Evolutionary conservation across 1,140 invertebrate species (phyloP), one percentile per base, ranked within the genome.

Genomic region (Drosophila hydei): DNA sequence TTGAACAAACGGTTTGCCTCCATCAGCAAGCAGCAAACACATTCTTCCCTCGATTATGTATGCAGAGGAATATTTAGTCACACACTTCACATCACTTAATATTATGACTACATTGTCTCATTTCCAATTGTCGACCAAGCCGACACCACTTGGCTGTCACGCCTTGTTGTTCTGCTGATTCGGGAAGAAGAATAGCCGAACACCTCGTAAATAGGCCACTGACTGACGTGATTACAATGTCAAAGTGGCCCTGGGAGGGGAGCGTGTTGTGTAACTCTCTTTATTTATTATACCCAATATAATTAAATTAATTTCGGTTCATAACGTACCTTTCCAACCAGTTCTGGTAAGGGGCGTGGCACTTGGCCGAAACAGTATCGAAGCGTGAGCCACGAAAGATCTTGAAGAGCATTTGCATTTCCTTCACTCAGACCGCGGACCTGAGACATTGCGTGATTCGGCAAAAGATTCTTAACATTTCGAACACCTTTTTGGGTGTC

Each of bases 401-500:
- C 73, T 85, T 38, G 11, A 6, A 51, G 62, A 72, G 65, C 65
- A 75, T 80, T 81, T 80, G 73, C 73, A 80, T 81, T 80, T 62
- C 52, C 75, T 61, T 64, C 48, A 61, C 52, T 67, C 36, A 19
- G 21, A 60, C 16, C 61, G 50, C 30, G 33, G 52, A 42, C 21
- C 60, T 38, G 40, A 58, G 38, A 60, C 70, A 85, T 87, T 87
- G 81, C 80, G 80, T 87, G 80, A 68, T 87, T 74, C 58, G 69
- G 58, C 77, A 80, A 75, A 72, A 78, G 77, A 85, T 87, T 87
- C 70, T 77, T 87, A 70, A 54, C 81, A 75, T 85, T 76, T 74
- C 81, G 38, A 77, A 87, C 80, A 85, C 80, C 80, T 79, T 84
- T 84, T 79, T 77, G 80, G 80, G 80, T 80, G 80, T 87, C 81